Conservation (phyloP, 2,888 invertebrate species). For the Calameuta pallipes region DNA sequence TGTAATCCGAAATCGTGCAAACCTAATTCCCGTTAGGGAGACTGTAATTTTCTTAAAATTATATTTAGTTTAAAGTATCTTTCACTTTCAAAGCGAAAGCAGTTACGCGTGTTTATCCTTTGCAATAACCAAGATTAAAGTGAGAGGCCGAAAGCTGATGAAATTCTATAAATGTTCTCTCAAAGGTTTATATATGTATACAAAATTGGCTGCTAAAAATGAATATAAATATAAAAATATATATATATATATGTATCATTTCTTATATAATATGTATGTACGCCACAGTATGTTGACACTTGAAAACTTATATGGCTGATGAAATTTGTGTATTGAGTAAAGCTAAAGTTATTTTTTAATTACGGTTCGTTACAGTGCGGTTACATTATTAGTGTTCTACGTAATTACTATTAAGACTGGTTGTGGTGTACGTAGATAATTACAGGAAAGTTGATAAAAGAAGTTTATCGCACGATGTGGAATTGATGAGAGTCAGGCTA, state of each 20-base stretch:
- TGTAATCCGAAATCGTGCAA: constrained; percentile 20
- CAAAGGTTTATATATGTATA: no score
- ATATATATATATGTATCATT: not conserved
- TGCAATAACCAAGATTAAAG: not conserved
- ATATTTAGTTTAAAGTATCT: constrained; percentile 6
- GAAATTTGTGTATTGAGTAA: no score
- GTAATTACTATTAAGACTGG: not conserved
- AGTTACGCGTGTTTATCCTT: not conserved
- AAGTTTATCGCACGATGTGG: not conserved
- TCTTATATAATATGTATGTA: not conserved
- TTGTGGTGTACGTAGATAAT: not conserved
- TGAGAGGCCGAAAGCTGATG: not conserved
- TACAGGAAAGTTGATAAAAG: not conserved
- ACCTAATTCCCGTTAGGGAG: constrained; percentile 18
- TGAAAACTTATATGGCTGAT: not conserved
- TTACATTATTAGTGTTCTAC: not conserved
- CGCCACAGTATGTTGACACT: not conserved
- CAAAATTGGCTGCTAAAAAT: not conserved
- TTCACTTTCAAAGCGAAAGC: not conserved
- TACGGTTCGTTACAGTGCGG: not conserved
- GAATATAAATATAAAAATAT: not conserved
- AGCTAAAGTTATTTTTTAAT: not conserved
- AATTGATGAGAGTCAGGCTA: not conserved
- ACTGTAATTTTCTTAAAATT: constrained; percentile 48
- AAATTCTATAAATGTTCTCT: not conserved